Conservation (phyloP, 2,113 vertebrate genomes). For the Leptocoma aspasia region DNA sequence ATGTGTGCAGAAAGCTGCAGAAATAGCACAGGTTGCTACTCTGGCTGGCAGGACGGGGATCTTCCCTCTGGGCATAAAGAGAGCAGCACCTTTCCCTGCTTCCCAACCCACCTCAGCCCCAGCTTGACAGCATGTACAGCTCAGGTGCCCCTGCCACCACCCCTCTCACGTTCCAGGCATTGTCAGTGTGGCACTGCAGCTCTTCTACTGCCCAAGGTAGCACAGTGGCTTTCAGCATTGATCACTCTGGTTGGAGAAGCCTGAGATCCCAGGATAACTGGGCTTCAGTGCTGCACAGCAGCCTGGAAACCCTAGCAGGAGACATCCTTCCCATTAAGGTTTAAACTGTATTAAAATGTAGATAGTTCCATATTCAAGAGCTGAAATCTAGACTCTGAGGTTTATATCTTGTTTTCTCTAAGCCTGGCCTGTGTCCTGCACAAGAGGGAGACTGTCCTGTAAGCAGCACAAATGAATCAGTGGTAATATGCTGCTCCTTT, state of each 20-base stretch:
- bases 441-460: neutral
- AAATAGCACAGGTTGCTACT: neutral
- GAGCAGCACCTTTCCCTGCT: neutral
- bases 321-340: neutral
- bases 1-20: neutral
- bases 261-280: neutral
- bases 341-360: neutral
- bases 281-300: neutral
- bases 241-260: fast-evolving
- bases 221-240: neutral
- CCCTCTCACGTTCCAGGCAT: fast-evolving
- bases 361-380: neutral
- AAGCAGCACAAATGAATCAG: fast-evolving
- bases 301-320: neutral
- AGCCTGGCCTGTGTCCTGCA: neutral
- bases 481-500: neutral
- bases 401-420: neutral
- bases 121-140: neutral
- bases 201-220: neutral
- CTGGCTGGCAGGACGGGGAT: neutral
- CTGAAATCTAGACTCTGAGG: neutral
- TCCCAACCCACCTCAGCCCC: neutral
- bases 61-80: neutral
- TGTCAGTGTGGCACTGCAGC: neutral
- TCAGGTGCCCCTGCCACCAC: neutral